phyloP scores from a whole-genome alignment of 2,888 invertebrate genomes.

The Priocnemis perturbator region DNA sequence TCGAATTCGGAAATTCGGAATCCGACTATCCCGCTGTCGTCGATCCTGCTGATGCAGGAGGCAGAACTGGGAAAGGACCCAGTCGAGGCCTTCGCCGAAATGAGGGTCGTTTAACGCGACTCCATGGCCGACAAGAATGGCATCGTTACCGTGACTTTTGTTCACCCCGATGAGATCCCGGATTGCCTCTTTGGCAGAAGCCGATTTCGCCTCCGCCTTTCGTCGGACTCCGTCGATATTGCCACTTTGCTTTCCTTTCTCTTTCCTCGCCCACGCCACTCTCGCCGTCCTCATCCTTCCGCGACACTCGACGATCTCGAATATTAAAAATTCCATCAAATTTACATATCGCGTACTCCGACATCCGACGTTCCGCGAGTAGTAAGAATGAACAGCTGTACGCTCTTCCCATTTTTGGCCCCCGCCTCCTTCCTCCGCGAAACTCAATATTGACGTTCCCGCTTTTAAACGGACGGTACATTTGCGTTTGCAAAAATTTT shows the following conservation, averaged over 20 bases:
- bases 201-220: slow-evolving; percentile 3
- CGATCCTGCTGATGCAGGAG: too few species aligned
- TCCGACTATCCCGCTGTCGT: neutral
- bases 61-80: too few species aligned
- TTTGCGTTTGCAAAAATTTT: too few species aligned
- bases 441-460: too few species aligned
- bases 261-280: slow-evolving; percentile 6
- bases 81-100: slow-evolving; percentile 20
- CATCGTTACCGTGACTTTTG: slow-evolving; percentile 48
- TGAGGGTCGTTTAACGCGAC: slow-evolving; percentile 38
- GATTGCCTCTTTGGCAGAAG: slow-evolving; percentile 2
- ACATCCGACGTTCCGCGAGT: too few species aligned
- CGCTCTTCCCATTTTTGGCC: too few species aligned
- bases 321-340: too few species aligned
- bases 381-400: too few species aligned
- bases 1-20: neutral
- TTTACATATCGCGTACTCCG: too few species aligned
- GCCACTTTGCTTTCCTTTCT: slow-evolving; percentile 3
- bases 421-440: too few species aligned
- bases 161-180: slow-evolving; percentile 21
- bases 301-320: too few species aligned
- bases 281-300: neutral
- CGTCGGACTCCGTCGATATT: neutral
- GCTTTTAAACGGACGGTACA: too few species aligned
- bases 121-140: slow-evolving; percentile 30